These are phyloP conservation scores for Eutrigla gurnardus DNA, from an alignment of 2,797 vertebrate genomes.

Conservation along the genomic window DNA sequence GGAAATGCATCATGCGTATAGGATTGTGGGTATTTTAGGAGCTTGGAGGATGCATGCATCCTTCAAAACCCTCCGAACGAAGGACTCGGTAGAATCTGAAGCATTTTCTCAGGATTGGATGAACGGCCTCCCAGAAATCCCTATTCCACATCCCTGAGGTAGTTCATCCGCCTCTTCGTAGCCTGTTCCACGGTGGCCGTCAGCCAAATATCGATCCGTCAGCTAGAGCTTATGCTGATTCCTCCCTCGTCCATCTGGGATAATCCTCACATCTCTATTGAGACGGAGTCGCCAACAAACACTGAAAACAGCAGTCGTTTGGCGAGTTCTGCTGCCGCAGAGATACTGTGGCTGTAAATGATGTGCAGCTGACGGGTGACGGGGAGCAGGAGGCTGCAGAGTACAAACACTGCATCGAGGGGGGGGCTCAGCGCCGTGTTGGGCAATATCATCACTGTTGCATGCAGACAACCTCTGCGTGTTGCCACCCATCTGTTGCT, in stretches of 20 bases:
- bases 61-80: no score
- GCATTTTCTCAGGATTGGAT: no score
- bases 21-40: no score
- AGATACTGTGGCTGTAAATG: conserved; percentile 34
- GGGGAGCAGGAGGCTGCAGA: conserved; percentile 60
- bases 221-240: conserved; percentile 49
- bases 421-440: conserved; percentile 50
- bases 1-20: no score
- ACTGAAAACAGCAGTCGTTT: conserved; percentile 43
- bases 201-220: conserved; percentile 68
- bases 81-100: no score
- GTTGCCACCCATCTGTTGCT: conserved; percentile 42
- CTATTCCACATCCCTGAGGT: no score
- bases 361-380: conserved; percentile 67
- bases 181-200: conserved; percentile 44
- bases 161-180: background rate
- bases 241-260: conserved; percentile 61
- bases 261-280: conserved; percentile 68
- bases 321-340: conserved; percentile 32
- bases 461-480: conserved; percentile 48
- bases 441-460: conserved; percentile 55
- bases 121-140: no score
- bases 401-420: conserved; percentile 47
- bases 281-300: conserved; percentile 57
- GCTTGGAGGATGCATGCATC: no score